Base-by-base conservation (phyloP, 1,140 invertebrate species). In the Drosophila parabipectinata region DNA sequence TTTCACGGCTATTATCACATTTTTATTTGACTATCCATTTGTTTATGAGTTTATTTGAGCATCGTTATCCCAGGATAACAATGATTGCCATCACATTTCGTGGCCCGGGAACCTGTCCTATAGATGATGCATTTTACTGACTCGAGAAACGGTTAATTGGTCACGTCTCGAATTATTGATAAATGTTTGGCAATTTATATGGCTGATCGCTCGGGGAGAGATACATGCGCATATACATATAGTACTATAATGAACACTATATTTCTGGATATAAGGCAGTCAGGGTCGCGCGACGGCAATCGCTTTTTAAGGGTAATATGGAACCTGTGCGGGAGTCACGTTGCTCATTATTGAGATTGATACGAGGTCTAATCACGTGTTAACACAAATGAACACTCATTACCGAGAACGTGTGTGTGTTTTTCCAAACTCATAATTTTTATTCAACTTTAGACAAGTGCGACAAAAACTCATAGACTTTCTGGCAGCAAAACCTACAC, bases 321-420 rank as follows among this genome's bases (percentile, higher is more conserved):
- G n/a, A 39, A 44, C 51, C 39, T 79, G 77, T 44, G 45, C n/a
- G 6, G 56, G 72, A 73, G 80, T 80, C 81, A 84, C 82, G 78
- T 85, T 74, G 77, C 74, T 81, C 81, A 76, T 87, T 88, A 88
- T 77, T 52, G 82, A 87, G 83, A 88, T 87, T 77, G 72, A 87
- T 87, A 67, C 68, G 76, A 63, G 72, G 67, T 72, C 79, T 83
- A 88, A 88, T 88, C 79, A 88, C 73, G 83, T 88, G 83, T 79
- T 81, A 85, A 80, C 82, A 77, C 79, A 87, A 87, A 85, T 78
- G 82, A 85, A 81, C 77, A 78, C 74, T 83, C 82, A 88, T 87
- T 87, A 87, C 76, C 48, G n/a, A 28, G 44, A 62, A 77, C 69
- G 28, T 56, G 41, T 32, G 41, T 30, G 50, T 14, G 50, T 45